phyloP scores from a whole-genome alignment of 2,888 invertebrate genomes.

The Xestobium rufovillosum region DNA sequence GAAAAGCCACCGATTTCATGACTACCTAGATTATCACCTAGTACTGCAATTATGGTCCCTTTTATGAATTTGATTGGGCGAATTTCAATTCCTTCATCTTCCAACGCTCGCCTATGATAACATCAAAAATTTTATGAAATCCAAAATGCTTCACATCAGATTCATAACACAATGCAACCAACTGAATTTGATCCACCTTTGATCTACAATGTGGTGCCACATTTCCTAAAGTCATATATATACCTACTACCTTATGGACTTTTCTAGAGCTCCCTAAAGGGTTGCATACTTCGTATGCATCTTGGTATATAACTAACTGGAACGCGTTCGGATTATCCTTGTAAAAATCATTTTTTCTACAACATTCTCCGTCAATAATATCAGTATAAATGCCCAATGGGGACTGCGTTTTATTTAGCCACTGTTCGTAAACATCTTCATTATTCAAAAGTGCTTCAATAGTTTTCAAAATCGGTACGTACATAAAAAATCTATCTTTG shows the following conservation, averaged over 20 bases:
- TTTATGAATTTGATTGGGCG: conserved; percentile 11
- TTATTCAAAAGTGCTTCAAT: conserved; percentile 10
- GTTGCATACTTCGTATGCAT: conserved; percentile 27
- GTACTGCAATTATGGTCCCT: conserved; percentile 22
- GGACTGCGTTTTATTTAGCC: conserved; percentile 1
- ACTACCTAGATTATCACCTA: conserved; percentile 26
- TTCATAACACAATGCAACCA: conserved; percentile 23
- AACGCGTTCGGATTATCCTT: conserved; percentile 6
- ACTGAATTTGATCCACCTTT: too few species aligned
- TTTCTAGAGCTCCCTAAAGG: conserved; percentile 25
- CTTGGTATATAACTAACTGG: conserved; percentile 27
- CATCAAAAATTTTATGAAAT: conserved; percentile 19
- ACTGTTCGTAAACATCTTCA: conserved; percentile 8
- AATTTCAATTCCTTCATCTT: conserved; percentile 19
- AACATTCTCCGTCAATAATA: conserved; percentile 10
- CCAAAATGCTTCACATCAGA: conserved; percentile 21
- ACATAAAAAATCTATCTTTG: conserved; percentile 11
- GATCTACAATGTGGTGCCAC: conserved; percentile 20
- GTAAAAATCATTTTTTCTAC: conserved; percentile 14
- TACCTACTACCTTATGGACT: conserved; percentile 25
- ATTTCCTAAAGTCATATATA: conserved; percentile 26
- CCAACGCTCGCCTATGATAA: conserved; percentile 20
- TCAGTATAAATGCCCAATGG: conserved; percentile 3
- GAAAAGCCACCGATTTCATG: conserved; percentile 29
- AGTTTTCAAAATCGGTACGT: conserved; percentile 14